Base-by-base conservation (phyloP, 2,797 vertebrate genomes). In the Artibeus jamaicensis region DNA sequence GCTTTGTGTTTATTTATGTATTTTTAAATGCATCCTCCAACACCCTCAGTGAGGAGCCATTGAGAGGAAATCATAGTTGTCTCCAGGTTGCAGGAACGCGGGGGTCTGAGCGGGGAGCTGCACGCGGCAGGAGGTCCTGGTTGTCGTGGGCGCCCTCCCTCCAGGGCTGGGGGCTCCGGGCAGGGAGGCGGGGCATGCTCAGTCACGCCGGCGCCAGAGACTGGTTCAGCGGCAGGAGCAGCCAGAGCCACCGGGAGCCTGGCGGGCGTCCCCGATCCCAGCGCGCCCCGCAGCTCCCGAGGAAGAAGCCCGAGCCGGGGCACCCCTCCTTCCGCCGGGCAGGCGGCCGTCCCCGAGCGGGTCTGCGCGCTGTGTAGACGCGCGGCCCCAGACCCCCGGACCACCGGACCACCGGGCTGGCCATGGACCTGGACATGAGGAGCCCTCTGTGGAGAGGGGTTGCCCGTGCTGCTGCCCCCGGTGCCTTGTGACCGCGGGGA, bases 21-120 rank as follows among this genome's bases (percentile, higher is more conserved):
- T 91, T 37, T 39, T 74, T 90, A 48, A 82, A 79, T 37, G 91
- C 93, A 82, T 92, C 96, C 65, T 95, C 91, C 95, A 48, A 74
- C 95, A 91, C 95, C 12, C n/a, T 74, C 67, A 84, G 76, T 50
- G 91, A 79, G 96, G 85, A 91, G 91, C 96, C 78, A 48, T 86
- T 57, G 95, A 89, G 89, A 96, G 76, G 86, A 79, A 97, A 81
- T 1, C 6, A 62, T 84, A 74, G 97, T 95, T 96, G 97, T 94
- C 96, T 82, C 37, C 37, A 39, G 5, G 0, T 6, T 84, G 92
- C 95, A 82, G 89, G 70, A 16, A 5, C 18, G 0, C 7, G 32
- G 32, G 5, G 42, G 21, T 24, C 39, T 24, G 29, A 57, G 81
- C 15, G 15, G 50, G 50, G 12, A 6, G 6, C 1, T 0, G 50